Conservation (phyloP, 2,797 vertebrate genomes). For the Schizopygopsis malacanthus region DNA sequence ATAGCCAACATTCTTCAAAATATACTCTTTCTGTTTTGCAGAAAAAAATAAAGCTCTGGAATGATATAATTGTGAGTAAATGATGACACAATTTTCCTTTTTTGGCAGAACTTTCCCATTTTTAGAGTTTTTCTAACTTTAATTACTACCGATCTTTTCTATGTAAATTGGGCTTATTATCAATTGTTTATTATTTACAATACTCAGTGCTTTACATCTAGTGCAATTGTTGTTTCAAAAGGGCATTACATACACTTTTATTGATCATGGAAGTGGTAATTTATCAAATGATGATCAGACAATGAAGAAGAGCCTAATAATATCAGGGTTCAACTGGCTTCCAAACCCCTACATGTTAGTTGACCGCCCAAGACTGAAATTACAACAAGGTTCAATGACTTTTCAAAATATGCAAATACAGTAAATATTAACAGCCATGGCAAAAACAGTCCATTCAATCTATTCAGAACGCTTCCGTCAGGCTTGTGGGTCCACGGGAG, state of each 20-base stretch:
- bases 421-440: neutral
- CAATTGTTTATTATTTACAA: neutral
- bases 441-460: neutral
- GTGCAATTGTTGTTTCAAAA: neutral
- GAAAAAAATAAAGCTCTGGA: neutral
- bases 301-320: neutral
- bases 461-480: neutral
- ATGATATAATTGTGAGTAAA: neutral
- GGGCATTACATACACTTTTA: neutral
- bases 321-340: neutral
- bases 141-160: neutral
- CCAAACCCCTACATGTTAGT: neutral
- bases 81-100: neutral
- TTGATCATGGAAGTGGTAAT: neutral
- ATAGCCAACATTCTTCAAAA: neutral
- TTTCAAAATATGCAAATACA: neutral
- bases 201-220: neutral
- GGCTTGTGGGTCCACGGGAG: neutral
- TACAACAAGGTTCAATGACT: neutral
- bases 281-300: neutral
- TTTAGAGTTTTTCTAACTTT: neutral
- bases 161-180: neutral
- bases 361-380: neutral
- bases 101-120: neutral
- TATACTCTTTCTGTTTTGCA: neutral